Percentiles rank a stretch among this genome's conserved stretches.
Conservation (phyloP, 2,797 vertebrate genomes). For the Arnoldichthys spilopterus region DNA sequence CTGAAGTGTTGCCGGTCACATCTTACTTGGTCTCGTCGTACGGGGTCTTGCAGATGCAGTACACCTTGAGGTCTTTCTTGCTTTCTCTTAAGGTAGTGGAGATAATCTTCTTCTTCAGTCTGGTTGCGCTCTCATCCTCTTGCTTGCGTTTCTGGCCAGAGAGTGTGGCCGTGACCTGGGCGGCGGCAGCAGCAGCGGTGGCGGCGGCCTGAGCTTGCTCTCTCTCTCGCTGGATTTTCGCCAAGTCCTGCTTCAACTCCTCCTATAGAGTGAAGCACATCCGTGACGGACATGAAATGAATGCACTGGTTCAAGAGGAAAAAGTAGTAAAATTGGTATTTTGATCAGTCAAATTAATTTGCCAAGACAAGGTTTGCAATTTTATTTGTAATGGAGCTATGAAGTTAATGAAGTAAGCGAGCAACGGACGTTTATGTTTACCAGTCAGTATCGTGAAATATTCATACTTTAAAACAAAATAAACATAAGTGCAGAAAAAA, state of each 20-base stretch:
- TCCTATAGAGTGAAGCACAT: slow-evolving; percentile 76
- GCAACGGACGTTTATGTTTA: too few relatives aligned
- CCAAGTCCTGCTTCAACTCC: slow-evolving; percentile 91
- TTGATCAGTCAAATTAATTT: too few relatives aligned
- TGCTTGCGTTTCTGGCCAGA: slow-evolving; percentile 83
- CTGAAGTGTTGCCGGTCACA: too few relatives aligned
- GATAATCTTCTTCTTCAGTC: slow-evolving; percentile 98
- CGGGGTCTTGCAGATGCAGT: slow-evolving; percentile 97
- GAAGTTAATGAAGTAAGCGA: too few relatives aligned
- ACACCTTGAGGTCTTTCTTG: slow-evolving; percentile 97
- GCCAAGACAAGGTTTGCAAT: background rate
- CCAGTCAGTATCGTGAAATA: too few relatives aligned
- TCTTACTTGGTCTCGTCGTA: slow-evolving; percentile 98
- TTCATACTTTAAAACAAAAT: too few relatives aligned
- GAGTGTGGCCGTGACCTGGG: slow-evolving; percentile 64
- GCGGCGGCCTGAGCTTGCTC: slow-evolving; percentile 84
- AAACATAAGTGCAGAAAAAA: too few relatives aligned
- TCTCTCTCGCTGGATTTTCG: slow-evolving; percentile 89
- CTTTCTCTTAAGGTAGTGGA: slow-evolving; percentile 96
- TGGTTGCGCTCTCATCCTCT: slow-evolving; percentile 92
- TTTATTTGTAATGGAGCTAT: background rate
- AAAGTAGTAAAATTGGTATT: too few relatives aligned
- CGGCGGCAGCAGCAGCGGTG: slow-evolving; percentile 49
- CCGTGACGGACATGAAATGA: too few relatives aligned
- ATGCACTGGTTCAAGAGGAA: too few relatives aligned